Percentiles rank a stretch among this genome's conserved stretches.
These are phyloP conservation scores for Hydra vulgaris DNA, from an alignment of 30 jellyfish, hydroid and myxozoan genomes.

Conservation along the genomic window DNA sequence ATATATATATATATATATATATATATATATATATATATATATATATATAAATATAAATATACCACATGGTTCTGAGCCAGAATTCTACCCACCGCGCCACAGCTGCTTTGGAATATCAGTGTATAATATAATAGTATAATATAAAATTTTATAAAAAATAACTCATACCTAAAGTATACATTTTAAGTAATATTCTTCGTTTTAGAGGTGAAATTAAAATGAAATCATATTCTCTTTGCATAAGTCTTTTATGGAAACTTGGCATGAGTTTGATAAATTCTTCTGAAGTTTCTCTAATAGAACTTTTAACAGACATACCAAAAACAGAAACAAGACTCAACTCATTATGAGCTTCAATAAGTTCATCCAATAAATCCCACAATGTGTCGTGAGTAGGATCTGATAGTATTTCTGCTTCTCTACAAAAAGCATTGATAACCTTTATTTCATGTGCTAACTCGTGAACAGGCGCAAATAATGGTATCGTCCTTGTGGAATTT, in stretches of 20 bases:
- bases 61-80: too few species aligned
- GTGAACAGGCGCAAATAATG: slow-evolving; percentile 86
- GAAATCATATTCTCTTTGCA: slow-evolving; percentile 77
- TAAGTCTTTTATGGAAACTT: slow-evolving; percentile 52
- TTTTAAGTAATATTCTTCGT: slow-evolving; percentile 66
- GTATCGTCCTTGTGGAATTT: slow-evolving; percentile 59
- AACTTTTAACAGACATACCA: slow-evolving; percentile 74
- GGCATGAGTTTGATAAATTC: slow-evolving; percentile 81
- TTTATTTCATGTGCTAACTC: slow-evolving; percentile 78
- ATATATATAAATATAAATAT: too few species aligned
- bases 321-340: slow-evolving; percentile 72
- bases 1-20: too few species aligned
- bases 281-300: slow-evolving; percentile 68
- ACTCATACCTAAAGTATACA: slow-evolving; percentile 69
- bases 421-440: slow-evolving; percentile 78
- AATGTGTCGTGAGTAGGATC: slow-evolving; percentile 93
- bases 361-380: slow-evolving; percentile 90
- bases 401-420: slow-evolving; percentile 78
- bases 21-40: too few species aligned
- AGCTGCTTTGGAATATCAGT: not conserved
- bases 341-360: slow-evolving; percentile 82
- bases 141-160: too few species aligned
- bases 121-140: not conserved
- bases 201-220: slow-evolving; percentile 58
- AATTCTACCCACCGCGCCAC: too few species aligned